Evolutionary conservation across 2,113 vertebrate genomes (phyloP).

Genomic region (Ochotona curzoniae): DNA sequence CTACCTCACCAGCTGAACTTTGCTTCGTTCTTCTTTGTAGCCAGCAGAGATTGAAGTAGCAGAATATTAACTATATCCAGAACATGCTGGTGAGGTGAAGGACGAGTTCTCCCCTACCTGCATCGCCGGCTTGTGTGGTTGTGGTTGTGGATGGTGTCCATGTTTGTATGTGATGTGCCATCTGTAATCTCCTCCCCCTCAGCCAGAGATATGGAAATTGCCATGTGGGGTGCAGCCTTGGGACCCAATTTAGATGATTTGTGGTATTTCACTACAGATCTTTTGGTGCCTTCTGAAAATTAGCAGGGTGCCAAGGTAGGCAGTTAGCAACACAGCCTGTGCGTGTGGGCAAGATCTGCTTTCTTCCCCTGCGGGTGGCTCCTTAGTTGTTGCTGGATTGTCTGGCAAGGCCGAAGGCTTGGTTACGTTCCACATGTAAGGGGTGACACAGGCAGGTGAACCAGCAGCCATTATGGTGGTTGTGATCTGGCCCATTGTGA

Average conservation of each 20-base stretch:
- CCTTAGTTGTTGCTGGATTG: no score
- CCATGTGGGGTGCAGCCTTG: not conserved
- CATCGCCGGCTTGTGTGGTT: not conserved
- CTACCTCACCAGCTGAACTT: not conserved
- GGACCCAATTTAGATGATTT: not conserved
- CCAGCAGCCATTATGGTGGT: not conserved
- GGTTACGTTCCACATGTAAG: not conserved
- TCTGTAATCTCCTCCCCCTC: not conserved
- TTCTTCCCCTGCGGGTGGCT: not conserved
- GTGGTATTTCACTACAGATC: not conserved
- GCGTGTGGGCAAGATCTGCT: rapidly evolving
- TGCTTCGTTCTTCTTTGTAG: not conserved
- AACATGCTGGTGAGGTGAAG: not conserved
- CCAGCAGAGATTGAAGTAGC: not conserved
- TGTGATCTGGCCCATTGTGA: rapidly evolving
- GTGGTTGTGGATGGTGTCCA: not conserved
- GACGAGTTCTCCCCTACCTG: rapidly evolving
- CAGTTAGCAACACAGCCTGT: rapidly evolving
- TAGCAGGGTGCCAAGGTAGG: not conserved
- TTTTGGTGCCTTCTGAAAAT: not conserved
- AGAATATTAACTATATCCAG: not conserved
- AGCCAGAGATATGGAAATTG: not conserved
- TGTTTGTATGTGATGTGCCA: not conserved
- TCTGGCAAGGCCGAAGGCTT: not conserved
- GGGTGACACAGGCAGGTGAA: not conserved